A percentile compares a stretch with the other conserved stretches of the same genome.
These are phyloP conservation scores for Andricus quercusramuli DNA, from an alignment of 2,888 invertebrate genomes.

Conservation along the genomic window DNA sequence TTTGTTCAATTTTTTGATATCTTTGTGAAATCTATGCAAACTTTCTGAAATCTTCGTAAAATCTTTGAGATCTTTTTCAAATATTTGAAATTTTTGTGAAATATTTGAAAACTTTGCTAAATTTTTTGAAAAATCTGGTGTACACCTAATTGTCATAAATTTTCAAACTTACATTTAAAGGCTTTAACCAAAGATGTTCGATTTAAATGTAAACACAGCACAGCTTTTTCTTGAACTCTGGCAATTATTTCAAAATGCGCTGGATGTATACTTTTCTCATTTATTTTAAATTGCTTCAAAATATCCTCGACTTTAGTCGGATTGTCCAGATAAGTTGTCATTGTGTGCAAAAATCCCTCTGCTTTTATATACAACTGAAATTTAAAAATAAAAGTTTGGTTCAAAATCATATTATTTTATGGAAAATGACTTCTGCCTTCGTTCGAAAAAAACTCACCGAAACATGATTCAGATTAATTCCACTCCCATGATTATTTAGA, in stretches of 20 bases:
- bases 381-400: neutral
- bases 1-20: too few species aligned
- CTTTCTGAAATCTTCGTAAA: too few species aligned
- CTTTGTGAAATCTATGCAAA: too few species aligned
- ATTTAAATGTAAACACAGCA: slow-evolving; percentile 85
- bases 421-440: too few species aligned
- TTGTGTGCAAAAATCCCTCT: slow-evolving; percentile 79
- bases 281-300: slow-evolving; percentile 78
- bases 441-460: slow-evolving; percentile 78
- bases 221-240: slow-evolving; percentile 84
- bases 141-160: neutral
- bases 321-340: slow-evolving; percentile 79
- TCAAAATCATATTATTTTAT: too few species aligned
- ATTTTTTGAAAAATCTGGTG: too few species aligned
- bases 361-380: slow-evolving; percentile 83
- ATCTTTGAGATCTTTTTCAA: too few species aligned
- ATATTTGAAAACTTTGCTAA: too few species aligned
- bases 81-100: too few species aligned
- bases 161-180: slow-evolving; percentile 81
- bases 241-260: slow-evolving; percentile 85
- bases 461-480: slow-evolving; percentile 82
- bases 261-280: slow-evolving; percentile 78
- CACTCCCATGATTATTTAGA: slow-evolving; percentile 81
- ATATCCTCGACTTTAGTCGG: slow-evolving; percentile 80
- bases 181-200: slow-evolving; percentile 83